Conservation (phyloP, 1,140 invertebrate species). For the Drosophila bifasciata region DNA sequence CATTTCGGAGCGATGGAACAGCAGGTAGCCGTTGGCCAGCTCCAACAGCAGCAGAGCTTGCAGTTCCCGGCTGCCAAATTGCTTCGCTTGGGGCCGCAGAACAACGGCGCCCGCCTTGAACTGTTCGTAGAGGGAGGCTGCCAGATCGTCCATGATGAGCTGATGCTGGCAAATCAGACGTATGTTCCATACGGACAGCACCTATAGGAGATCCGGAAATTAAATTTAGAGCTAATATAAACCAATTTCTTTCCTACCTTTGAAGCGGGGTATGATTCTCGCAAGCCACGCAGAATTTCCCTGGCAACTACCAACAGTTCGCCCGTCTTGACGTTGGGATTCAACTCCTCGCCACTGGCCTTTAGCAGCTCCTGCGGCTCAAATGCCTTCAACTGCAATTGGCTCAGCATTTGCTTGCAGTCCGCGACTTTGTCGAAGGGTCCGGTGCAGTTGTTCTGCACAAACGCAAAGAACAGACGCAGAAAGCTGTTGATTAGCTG, state of each 20-base stretch:
- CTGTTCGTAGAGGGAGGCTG: slow-evolving; percentile 87
- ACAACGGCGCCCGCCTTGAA: slow-evolving; percentile 86
- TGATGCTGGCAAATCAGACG: slow-evolving; percentile 90
- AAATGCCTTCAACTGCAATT: slow-evolving; percentile 15
- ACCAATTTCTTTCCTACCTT: slow-evolving; percentile 44
- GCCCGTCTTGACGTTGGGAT: slow-evolving; percentile 87
- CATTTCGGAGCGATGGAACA: slow-evolving; percentile 89
- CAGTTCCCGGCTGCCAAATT: slow-evolving; percentile 84
- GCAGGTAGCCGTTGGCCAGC: slow-evolving; percentile 89
- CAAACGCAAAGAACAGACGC: slow-evolving; percentile 88
- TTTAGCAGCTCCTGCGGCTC: slow-evolving; percentile 72
- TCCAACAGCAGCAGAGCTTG: slow-evolving; percentile 90
- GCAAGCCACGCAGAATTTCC: slow-evolving; percentile 86
- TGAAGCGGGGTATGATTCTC: slow-evolving; percentile 78
- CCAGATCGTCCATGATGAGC: slow-evolving; percentile 89
- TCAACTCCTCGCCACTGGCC: slow-evolving; percentile 87
- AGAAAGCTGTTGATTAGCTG: slow-evolving; percentile 48
- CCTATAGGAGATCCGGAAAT: slow-evolving; percentile 13
- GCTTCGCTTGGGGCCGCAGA: slow-evolving; percentile 83
- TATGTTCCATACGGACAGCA: slow-evolving; percentile 89
- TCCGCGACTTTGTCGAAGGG: slow-evolving; percentile 84
- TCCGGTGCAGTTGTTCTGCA: slow-evolving; percentile 92
- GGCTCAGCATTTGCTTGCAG: slow-evolving; percentile 42
- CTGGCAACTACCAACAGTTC: slow-evolving; percentile 88
- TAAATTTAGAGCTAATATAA: not conserved